Percentiles rank a stretch among this genome's conserved stretches.
These are phyloP conservation scores for Siniperca undulata DNA, from an alignment of 2,797 vertebrate species.

Conservation along the genomic window DNA sequence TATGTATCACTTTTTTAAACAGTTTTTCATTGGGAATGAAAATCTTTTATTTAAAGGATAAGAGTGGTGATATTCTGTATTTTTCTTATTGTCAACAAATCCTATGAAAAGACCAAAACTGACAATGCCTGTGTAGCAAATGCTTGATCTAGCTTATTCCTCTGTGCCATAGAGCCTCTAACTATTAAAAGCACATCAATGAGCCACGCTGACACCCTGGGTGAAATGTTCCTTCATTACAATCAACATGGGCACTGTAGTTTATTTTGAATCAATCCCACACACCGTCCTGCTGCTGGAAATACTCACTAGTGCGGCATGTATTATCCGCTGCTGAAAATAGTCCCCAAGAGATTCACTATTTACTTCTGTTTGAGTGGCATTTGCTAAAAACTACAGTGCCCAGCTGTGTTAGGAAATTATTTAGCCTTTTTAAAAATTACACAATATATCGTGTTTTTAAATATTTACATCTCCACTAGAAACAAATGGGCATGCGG, in stretches of 20 bases:
- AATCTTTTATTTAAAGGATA: not conserved
- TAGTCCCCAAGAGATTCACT: not conserved
- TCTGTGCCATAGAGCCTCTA: not conserved
- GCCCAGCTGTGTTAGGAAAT: not conserved
- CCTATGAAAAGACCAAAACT: conserved; percentile 5
- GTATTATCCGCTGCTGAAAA: conserved; percentile 5
- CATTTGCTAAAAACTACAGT: not conserved
- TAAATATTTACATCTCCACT: not conserved
- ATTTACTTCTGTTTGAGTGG: not conserved
- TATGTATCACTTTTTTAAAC: not conserved
- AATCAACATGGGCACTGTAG: not conserved
- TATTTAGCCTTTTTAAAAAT: not conserved
- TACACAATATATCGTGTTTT: not conserved
- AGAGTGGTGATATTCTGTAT: not conserved
- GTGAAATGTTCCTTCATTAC: not conserved
- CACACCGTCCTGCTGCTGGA: not conserved
- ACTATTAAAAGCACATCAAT: not conserved
- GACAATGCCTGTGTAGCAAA: not conserved
- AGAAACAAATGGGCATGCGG: not conserved
- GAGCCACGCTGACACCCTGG: not conserved
- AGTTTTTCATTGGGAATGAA: not conserved
- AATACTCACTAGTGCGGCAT: not conserved
- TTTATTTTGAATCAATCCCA: conserved; percentile 6
- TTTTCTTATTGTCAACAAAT: conserved; percentile 15
- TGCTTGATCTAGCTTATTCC: not conserved